A percentile compares a stretch with the other conserved stretches of the same genome.
Evolutionary conservation across 2,797 vertebrate genomes (phyloP).

Genomic region (Vipera latastei): DNA sequence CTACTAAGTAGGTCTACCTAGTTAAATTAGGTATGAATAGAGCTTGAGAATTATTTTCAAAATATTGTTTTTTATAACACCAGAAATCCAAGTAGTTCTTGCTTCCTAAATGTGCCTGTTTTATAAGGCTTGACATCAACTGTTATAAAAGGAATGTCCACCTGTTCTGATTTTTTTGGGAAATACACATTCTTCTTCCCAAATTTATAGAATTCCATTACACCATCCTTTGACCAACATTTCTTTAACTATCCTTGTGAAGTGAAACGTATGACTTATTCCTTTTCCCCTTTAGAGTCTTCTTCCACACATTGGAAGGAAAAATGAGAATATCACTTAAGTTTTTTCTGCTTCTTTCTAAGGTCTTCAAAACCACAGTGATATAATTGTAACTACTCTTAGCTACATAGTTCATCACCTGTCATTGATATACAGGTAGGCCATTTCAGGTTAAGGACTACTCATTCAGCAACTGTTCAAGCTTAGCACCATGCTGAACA

Average conservation of each 20-base stretch:
- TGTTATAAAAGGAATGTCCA: neutral
- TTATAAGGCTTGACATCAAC: neutral
- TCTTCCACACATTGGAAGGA: neutral
- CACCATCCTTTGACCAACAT: neutral
- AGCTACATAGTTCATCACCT: neutral
- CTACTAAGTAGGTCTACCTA: neutral
- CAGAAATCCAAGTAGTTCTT: neutral
- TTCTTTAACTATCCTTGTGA: neutral
- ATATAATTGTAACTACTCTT: neutral
- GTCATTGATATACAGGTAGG: neutral
- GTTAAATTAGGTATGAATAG: neutral
- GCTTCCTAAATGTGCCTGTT: neutral
- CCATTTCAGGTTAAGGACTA: neutral
- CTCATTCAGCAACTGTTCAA: neutral
- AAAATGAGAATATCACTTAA: neutral
- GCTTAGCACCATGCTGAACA: neutral
- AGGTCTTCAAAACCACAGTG: neutral
- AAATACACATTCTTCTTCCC: neutral
- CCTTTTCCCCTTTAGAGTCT: neutral
- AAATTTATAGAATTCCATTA: neutral
- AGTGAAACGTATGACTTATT: neutral
- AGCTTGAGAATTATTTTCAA: neutral
- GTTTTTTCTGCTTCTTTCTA: neutral
- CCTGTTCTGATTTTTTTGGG: neutral
- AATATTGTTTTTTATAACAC: neutral